Conservation (phyloP, 1,140 invertebrate genomes). For the Helicoverpa armigera region DNA sequence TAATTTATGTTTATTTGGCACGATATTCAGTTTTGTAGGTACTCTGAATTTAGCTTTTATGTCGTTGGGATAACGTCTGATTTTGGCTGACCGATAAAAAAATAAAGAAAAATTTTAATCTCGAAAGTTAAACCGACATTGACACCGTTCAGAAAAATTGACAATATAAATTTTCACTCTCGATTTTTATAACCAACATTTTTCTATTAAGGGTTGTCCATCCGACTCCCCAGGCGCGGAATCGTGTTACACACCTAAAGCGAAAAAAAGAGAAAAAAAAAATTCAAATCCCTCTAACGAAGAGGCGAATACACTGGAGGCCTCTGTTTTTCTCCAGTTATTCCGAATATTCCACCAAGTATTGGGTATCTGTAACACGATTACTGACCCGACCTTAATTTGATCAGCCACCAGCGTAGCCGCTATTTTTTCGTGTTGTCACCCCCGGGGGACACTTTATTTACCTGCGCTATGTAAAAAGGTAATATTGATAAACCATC, state of each 20-base stretch:
- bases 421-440: slow-evolving; percentile 71
- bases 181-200: slow-evolving; percentile 75
- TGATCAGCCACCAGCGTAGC: slow-evolving; percentile 70
- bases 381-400: slow-evolving; percentile 84
- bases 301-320: slow-evolving; percentile 80
- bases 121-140: slow-evolving; percentile 55
- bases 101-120: slow-evolving; percentile 42
- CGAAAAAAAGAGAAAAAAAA: slow-evolving; percentile 69
- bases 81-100: not conserved
- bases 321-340: slow-evolving; percentile 77
- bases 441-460: slow-evolving; percentile 62
- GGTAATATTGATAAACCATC: slow-evolving; percentile 45
- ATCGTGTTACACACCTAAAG: slow-evolving; percentile 79
- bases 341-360: slow-evolving; percentile 73
- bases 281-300: slow-evolving; percentile 80
- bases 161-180: slow-evolving; percentile 73
- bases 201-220: slow-evolving; percentile 82
- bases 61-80: not conserved
- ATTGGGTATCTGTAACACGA: slow-evolving; percentile 84
- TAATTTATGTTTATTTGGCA: slow-evolving; percentile 17
- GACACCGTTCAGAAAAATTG: slow-evolving; percentile 63
- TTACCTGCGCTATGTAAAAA: slow-evolving; percentile 62
- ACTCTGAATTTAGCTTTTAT: not conserved
- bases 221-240: slow-evolving; percentile 68
- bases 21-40: not conserved